These are phyloP conservation scores for Delphinapterus leucas DNA, from an alignment of 2,113 vertebrate genomes.

Conservation along the genomic window DNA sequence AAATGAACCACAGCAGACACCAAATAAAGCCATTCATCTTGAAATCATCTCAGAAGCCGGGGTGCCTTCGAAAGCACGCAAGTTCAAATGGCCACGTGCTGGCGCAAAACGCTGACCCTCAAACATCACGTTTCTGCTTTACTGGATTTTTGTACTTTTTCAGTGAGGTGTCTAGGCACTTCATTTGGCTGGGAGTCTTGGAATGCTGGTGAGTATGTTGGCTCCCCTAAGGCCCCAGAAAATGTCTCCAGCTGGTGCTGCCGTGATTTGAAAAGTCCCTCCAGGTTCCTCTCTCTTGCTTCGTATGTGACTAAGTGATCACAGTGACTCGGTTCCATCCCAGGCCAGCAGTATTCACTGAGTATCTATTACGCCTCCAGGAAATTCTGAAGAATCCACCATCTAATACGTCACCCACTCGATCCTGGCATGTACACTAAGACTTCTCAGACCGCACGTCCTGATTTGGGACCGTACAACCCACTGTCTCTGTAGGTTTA, in stretches of 20 bases:
- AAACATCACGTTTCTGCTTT: background rate
- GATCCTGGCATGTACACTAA: background rate
- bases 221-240: background rate
- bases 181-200: background rate
- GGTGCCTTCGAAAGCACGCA: background rate
- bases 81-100: background rate
- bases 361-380: background rate
- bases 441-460: background rate
- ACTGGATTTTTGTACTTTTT: background rate
- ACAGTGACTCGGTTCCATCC: background rate
- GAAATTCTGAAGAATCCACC: background rate
- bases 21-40: slow-evolving; percentile 10
- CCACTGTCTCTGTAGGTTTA: background rate
- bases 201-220: background rate
- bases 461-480: background rate
- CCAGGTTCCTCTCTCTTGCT: background rate
- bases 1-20: background rate
- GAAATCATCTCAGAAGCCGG: background rate
- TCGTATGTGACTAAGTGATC: background rate
- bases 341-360: background rate
- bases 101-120: background rate
- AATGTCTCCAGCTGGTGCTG: background rate
- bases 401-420: background rate
- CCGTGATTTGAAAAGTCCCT: background rate
- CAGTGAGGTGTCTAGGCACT: background rate